phyloP scores from a whole-genome alignment of 2,888 invertebrate species.

The Metalampra italica region DNA sequence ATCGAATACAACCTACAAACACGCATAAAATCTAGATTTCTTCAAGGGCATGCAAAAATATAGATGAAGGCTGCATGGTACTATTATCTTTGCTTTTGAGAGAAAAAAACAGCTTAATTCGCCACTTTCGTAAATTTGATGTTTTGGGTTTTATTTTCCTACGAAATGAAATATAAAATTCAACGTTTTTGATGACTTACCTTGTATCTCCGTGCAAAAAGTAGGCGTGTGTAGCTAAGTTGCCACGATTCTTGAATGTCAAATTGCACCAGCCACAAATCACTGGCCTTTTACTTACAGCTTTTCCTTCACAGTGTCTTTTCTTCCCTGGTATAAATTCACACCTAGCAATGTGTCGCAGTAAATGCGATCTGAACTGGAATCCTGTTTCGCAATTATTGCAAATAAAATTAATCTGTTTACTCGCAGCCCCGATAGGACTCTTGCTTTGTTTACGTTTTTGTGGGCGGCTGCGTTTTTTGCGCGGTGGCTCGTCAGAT shows the following conservation, averaged over 20 bases:
- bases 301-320: not conserved
- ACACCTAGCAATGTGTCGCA: constrained; percentile 5
- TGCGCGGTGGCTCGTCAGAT: constrained; percentile 21
- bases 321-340: no score
- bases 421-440: no score
- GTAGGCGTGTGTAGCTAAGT: constrained; percentile 24
- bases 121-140: no score
- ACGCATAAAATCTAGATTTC: no score
- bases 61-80: no score
- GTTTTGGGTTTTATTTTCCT: no score
- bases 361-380: constrained; percentile 7
- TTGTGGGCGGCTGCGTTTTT: constrained; percentile 5
- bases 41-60: no score
- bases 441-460: not conserved
- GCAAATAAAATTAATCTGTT: constrained; percentile 10
- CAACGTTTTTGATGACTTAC: constrained; percentile 13
- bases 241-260: constrained; percentile 30
- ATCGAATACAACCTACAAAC: no score
- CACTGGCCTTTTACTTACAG: not conserved
- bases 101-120: no score
- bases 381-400: constrained; percentile 16
- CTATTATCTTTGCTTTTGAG: no score
- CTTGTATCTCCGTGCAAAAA: constrained; percentile 26
- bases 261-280: constrained; percentile 30
- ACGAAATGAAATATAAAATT: no score